phyloP scores from a whole-genome alignment of 2,113 vertebrate genomes.

The Nycticryphes semicollaris region DNA sequence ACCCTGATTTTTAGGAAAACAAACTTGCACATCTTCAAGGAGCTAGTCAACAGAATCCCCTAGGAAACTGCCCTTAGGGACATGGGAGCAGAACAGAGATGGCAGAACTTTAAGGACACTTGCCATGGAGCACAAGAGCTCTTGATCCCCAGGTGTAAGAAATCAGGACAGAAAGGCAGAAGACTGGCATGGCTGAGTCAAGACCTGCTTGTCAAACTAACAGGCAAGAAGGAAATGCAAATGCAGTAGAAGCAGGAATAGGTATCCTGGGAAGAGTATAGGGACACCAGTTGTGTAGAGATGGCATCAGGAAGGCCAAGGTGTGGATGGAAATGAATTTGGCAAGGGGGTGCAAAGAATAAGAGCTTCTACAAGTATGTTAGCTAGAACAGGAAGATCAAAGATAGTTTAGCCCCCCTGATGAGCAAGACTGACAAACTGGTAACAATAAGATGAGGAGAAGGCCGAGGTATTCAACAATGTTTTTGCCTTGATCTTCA shows the following conservation, averaged over 20 bases:
- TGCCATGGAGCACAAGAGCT: neutral
- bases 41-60: neutral
- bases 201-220: neutral
- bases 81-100: neutral
- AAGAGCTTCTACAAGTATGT: neutral
- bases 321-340: neutral
- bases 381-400: neutral
- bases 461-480: neutral
- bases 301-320: neutral
- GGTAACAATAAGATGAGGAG: neutral
- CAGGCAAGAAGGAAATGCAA: neutral
- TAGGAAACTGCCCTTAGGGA: neutral
- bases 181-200: neutral
- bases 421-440: neutral
- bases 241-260: neutral
- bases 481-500: too few relatives aligned
- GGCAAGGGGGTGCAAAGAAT: neutral
- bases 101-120: neutral
- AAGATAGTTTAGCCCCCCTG: neutral
- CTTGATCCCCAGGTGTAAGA: neutral
- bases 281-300: neutral
- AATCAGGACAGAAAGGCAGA: neutral
- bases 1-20: neutral
- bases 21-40: neutral
- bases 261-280: neutral